Conservation (phyloP, 2,113 vertebrate genomes). For the Corythornis cristatus region DNA sequence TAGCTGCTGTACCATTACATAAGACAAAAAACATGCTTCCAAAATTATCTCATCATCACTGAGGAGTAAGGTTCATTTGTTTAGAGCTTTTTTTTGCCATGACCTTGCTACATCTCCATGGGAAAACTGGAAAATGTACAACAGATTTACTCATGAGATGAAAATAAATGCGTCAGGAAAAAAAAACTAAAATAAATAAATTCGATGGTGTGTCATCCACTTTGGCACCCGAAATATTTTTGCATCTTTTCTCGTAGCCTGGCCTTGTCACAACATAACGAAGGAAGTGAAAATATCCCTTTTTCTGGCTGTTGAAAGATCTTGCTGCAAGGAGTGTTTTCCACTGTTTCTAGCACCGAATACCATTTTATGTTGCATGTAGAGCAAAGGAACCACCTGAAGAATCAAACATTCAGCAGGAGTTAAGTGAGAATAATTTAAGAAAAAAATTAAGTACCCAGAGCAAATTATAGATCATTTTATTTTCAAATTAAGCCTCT, state of each 20-base stretch:
- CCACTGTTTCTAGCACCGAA: background rate
- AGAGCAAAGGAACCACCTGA: background rate
- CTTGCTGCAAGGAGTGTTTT: background rate
- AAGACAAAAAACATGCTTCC: background rate
- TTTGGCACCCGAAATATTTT: background rate
- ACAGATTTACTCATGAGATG: background rate
- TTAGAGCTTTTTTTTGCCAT: background rate
- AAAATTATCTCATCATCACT: background rate
- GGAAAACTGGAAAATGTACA: background rate
- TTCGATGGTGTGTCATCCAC: background rate
- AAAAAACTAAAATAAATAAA: background rate
- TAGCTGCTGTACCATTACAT: background rate
- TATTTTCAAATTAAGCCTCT: background rate
- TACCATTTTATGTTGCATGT: background rate
- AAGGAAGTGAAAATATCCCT: background rate
- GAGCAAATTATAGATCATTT: background rate
- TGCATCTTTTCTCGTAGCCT: background rate
- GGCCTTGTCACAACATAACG: background rate
- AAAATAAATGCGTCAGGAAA: background rate
- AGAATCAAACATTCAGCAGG: background rate
- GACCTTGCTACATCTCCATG: background rate
- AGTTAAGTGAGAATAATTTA: background rate
- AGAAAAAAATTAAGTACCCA: background rate
- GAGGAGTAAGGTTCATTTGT: background rate
- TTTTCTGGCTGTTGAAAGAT: background rate